These are phyloP conservation scores for Crossaster papposus DNA, from an alignment of 53 echinoderm and acorn worm species.

Conservation along the genomic window DNA sequence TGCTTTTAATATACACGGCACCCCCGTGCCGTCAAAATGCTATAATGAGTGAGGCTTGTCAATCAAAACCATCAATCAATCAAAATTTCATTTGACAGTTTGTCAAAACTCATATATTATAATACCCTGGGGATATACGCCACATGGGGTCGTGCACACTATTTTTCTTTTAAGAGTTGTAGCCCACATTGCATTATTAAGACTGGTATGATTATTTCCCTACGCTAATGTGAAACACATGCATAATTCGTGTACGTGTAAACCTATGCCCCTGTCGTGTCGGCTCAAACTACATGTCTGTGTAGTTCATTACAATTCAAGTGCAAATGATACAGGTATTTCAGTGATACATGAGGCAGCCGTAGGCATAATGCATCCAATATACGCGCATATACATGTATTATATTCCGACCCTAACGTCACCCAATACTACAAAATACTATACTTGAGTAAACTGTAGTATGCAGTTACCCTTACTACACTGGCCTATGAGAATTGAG, in stretches of 20 bases:
- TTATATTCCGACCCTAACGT: too few relatives aligned
- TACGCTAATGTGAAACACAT: neutral
- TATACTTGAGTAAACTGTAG: too few relatives aligned
- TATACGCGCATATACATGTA: neutral
- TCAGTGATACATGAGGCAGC: neutral
- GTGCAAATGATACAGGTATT: constrained; percentile 7
- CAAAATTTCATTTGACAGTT: constrained; percentile 57
- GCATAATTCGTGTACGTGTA: neutral
- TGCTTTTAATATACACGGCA: neutral
- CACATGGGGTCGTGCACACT: constrained; percentile 45
- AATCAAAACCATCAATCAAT: constrained; percentile 46
- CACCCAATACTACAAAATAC: too few relatives aligned
- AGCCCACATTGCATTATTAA: too few relatives aligned
- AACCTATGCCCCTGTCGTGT: neutral
- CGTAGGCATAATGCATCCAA: neutral
- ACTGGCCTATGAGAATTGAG: too few relatives aligned
- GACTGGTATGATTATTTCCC: neutral
- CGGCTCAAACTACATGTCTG: neutral
- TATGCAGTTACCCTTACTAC: too few relatives aligned
- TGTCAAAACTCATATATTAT: constrained; percentile 40
- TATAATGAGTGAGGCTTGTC: constrained; percentile 25
- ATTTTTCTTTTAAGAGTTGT: neutral
- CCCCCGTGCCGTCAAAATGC: constrained; percentile 48
- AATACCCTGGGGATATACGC: constrained; percentile 19
- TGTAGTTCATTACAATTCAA: constrained; percentile 9